Base-by-base conservation (phyloP, 2,888 invertebrate species). In the Theodoxus fluviatilis region DNA sequence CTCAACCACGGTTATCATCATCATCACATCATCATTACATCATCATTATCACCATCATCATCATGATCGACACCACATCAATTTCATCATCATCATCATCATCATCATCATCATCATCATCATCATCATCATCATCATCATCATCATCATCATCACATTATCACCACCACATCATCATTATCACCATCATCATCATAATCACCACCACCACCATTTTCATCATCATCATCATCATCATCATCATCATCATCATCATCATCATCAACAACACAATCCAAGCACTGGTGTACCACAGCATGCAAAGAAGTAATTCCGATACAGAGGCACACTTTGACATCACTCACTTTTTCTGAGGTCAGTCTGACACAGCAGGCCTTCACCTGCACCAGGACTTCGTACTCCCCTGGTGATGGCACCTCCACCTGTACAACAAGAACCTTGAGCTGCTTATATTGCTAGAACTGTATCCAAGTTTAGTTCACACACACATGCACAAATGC, bases 301-400 rank as follows among this genome's bases (percentile, higher is more conserved):
- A n/a, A n/a, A n/a, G n/a, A n/a, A n/a, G n/a, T n/a, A n/a, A n/a
- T n/a, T n/a, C n/a, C n/a, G n/a, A n/a, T n/a, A n/a, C n/a, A n/a
- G n/a, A n/a, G n/a, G n/a, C n/a, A n/a, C n/a, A n/a, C n/a, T n/a
- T n/a, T n/a, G n/a, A 43, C 18, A 47, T 43, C 49, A 55, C 70
- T 74, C 72, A 85, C 84, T 76, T 82, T 84, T 52, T 80, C 76
- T 69, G 81, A 81, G 18, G 81, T 76, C 37, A 79, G 72, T 47
- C 84, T 80, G 12, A 88, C 75, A 25, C 83, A 85, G 81, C 88
- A 88, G 7, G 88, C 87, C 77, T 86, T 87, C 3, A 88, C 85
- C 76, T 87, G 82, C 52, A 88, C 81, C 22, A 86, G 75, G 37
- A 88, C 82, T 65, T 85, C 83, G 75, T 86, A 81, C 38, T 81